phyloP scores from a whole-genome alignment of 2,113 vertebrate species.

The Parotia lawesii region DNA sequence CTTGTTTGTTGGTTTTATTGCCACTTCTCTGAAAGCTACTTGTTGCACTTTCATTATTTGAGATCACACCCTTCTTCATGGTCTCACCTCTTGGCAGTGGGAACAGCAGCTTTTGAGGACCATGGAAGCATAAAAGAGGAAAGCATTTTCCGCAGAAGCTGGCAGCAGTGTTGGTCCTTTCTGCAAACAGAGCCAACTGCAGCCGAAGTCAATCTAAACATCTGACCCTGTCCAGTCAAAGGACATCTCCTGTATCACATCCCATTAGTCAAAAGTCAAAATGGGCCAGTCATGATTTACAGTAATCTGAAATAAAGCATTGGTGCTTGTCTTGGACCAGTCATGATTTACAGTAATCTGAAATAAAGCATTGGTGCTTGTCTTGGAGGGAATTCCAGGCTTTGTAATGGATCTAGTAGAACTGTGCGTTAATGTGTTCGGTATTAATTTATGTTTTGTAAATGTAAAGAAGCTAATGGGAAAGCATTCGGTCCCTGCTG shows the following conservation, averaged over 20 bases:
- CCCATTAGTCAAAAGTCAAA: not conserved
- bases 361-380: not conserved
- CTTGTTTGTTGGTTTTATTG: not conserved
- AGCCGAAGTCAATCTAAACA: not conserved
- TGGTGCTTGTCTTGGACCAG: not conserved
- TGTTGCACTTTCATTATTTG: not conserved
- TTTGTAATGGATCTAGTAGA: not conserved
- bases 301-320: not conserved
- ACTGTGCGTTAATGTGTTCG: not conserved
- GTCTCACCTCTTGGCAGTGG: not conserved
- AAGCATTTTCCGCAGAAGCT: not conserved
- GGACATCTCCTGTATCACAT: not conserved
- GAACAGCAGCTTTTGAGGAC: not conserved
- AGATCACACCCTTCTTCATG: not conserved
- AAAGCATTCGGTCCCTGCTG: not conserved
- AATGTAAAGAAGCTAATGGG: slow-evolving; percentile 21
- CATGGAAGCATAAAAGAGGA: not conserved
- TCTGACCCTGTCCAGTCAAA: not conserved
- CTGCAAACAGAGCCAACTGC: not conserved
- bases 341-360: not conserved
- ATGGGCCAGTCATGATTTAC: not conserved
- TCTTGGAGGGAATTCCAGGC: not conserved
- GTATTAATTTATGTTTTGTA: not conserved
- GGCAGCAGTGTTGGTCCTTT: not conserved
- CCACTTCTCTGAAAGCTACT: not conserved